phyloP scores from a whole-genome alignment of 1,140 invertebrate species.

The Antheraea pernyi region DNA sequence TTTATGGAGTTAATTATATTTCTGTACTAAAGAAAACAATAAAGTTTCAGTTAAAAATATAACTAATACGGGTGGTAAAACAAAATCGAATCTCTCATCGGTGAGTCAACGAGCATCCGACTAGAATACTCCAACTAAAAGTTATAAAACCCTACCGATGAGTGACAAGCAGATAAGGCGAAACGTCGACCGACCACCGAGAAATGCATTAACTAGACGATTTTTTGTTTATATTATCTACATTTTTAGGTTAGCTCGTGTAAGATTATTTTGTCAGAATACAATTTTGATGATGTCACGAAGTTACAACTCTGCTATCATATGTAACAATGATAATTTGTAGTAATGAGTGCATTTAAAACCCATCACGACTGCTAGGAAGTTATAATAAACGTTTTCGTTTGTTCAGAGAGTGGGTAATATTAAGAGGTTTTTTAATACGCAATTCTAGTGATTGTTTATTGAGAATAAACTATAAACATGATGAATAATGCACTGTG shows the following conservation, averaged over 20 bases:
- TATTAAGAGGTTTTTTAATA: no score
- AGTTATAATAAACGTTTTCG: background rate
- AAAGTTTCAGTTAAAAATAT: background rate
- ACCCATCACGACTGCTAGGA: background rate
- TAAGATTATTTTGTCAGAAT: background rate
- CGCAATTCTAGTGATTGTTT: no score
- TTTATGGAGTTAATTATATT: no score
- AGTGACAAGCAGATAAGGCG: slow-evolving; percentile 12
- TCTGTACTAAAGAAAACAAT: background rate
- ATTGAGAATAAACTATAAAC: no score
- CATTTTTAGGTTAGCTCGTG: background rate
- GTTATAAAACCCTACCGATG: slow-evolving; percentile 5
- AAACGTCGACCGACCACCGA: slow-evolving; percentile 13
- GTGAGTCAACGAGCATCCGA: slow-evolving; percentile 8
- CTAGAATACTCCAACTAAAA: slow-evolving; percentile 9
- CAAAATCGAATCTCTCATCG: slow-evolving; percentile 10
- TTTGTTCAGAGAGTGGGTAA: no score
- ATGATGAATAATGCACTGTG: no score
- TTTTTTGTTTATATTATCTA: slow-evolving; percentile 4
- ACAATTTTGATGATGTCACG: background rate
- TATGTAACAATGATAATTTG: background rate
- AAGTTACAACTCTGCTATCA: background rate
- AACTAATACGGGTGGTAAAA: slow-evolving; percentile 3
- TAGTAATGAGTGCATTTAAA: background rate
- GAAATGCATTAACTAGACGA: slow-evolving; percentile 5